A percentile compares a stretch with the other conserved stretches of the same genome.
Evolutionary conservation across 2,797 vertebrate genomes (phyloP).

Genomic region (Myripristis murdjan): DNA sequence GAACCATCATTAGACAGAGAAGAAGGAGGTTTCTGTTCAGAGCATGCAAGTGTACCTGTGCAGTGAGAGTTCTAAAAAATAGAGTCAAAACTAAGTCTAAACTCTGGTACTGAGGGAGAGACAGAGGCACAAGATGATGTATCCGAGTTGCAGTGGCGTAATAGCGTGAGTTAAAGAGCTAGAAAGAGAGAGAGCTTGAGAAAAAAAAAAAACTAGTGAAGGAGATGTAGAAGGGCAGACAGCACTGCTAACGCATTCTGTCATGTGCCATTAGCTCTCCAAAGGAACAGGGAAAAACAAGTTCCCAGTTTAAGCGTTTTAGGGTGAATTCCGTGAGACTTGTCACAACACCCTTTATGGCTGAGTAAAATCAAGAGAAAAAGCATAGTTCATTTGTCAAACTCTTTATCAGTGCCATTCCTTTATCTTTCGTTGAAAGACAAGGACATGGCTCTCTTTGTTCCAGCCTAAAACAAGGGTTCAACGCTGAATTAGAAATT

Average conservation of each 20-base stretch:
- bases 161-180: constrained; percentile 23
- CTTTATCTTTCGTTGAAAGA: constrained; percentile 47
- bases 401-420: constrained; percentile 34
- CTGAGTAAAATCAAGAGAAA: constrained; percentile 46
- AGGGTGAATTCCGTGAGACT: constrained; percentile 39
- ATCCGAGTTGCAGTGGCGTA: constrained; percentile 16
- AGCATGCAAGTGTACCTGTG: constrained; percentile 5
- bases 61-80: background rate
- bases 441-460: constrained; percentile 11
- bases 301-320: constrained; percentile 62
- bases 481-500: constrained; percentile 15
- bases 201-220: constrained; percentile 55
- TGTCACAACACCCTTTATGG: constrained; percentile 52
- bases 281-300: constrained; percentile 54
- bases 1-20: constrained; percentile 53
- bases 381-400: constrained; percentile 47
- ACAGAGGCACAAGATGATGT: constrained; percentile 14
- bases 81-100: constrained; percentile 10
- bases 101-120: background rate
- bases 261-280: constrained; percentile 66
- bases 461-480: constrained; percentile 28
- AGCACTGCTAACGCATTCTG: constrained; percentile 56
- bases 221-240: constrained; percentile 52
- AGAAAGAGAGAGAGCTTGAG: constrained; percentile 11
- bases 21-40: constrained; percentile 20